These are phyloP conservation scores for Megalopta genalis DNA, from an alignment of 1,140 invertebrate genomes.

Conservation along the genomic window DNA sequence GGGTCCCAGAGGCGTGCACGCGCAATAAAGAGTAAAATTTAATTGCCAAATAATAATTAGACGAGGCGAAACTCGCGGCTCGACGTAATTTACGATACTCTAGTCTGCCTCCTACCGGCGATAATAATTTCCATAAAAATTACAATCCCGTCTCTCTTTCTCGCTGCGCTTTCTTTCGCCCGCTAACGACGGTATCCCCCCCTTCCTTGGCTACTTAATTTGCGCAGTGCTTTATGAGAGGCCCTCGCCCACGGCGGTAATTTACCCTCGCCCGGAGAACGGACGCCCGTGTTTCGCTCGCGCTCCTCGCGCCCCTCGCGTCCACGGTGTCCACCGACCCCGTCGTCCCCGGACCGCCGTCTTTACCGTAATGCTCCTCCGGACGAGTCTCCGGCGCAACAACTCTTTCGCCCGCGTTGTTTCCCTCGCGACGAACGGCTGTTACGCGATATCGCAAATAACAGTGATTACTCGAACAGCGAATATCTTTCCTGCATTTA, in stretches of 20 bases:
- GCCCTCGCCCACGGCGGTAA: constrained; percentile 58
- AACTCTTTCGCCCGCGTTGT: neutral
- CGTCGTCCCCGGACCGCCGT: neutral
- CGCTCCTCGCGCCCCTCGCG: too few relatives aligned
- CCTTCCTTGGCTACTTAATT: constrained; percentile 61
- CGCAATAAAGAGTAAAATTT: constrained; percentile 53
- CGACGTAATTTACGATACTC: constrained; percentile 45
- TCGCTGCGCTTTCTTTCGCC: constrained; percentile 40
- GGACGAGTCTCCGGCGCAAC: neutral
- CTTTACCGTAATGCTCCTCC: neutral
- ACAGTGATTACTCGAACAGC: neutral
- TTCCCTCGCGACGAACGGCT: too few relatives aligned
- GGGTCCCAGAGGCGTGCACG: constrained; percentile 20
- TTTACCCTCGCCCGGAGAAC: constrained; percentile 45
- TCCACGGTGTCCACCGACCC: too few relatives aligned
- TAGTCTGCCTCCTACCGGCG: constrained; percentile 35
- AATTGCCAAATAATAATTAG: constrained; percentile 62
- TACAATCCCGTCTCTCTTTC: constrained; percentile 20
- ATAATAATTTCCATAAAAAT: constrained; percentile 59
- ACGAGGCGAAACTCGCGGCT: constrained; percentile 39
- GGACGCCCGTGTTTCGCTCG: neutral
- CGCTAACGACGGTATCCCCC: constrained; percentile 42
- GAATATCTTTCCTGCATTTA: neutral
- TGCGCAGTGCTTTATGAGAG: constrained; percentile 56
- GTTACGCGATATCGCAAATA: constrained; percentile 13